Base-by-base conservation (phyloP, 2,113 vertebrate species). In the Acanthisitta chloris region DNA sequence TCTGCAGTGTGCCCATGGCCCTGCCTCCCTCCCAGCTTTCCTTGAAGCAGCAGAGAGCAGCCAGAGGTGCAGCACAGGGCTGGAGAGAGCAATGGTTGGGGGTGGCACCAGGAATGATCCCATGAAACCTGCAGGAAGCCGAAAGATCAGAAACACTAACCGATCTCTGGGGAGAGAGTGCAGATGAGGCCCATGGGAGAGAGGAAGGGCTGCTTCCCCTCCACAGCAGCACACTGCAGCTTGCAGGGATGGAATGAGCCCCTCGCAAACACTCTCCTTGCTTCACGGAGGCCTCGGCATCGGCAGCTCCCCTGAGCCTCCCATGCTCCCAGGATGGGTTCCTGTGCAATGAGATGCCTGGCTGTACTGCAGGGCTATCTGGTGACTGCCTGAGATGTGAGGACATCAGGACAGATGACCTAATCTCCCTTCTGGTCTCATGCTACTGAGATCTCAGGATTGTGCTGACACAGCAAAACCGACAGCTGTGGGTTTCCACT, bases 391-490 rank as follows among this genome's bases (percentile, higher is more conserved):
- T 5, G 4, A 51, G 67, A 82, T 23, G 29, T 7, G 42, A 90
- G 74, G 74, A 86, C 74, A 46, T 0, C 2, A 5, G 92, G 67
- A 83, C 25, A 83, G 36, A 69, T 49, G 77, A 93, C 71, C 58
- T 88, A 20, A 70, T 73, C 71, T 70, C 33, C 71, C 29, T 40
- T 81, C 55, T 72, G 51, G 81, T 43, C 58, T 88, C 55, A 25
- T 0, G 1, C 49, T 49, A 54, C 34, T 19, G 64, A 78, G 66
- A 79, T 34, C 31, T 33, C n/a, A 46, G 7, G 69, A 81, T 86
- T 86, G 40, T 89, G 89, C 92, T 91, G 81, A 93, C 36, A 69
- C 36, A 65, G 86, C 9, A 33, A 73, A 88, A 82, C 38, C 33
- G 29, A 20, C 49, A 67, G 81, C 72, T 91, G 73, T 33, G 78